These are phyloP conservation scores for Paracentrotus lividus DNA, from an alignment of 53 echinoderm and acorn worm species.

Conservation along the genomic window DNA sequence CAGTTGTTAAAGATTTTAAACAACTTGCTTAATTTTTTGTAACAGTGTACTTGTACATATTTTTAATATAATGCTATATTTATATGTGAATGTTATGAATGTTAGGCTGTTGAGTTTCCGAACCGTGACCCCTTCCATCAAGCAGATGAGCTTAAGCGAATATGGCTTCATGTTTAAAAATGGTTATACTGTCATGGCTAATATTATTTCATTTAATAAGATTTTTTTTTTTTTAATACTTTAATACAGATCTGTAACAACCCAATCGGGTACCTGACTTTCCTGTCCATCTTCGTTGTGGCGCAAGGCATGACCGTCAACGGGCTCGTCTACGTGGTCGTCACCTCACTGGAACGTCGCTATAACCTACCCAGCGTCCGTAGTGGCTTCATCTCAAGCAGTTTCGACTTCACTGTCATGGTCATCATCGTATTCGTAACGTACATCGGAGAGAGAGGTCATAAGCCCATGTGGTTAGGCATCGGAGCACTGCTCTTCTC, in stretches of 20 bases:
- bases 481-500: constrained; percentile 87
- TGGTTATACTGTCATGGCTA: not conserved
- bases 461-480: constrained; percentile 91
- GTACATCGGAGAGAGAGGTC: constrained; percentile 88
- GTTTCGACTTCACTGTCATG: constrained; percentile 92
- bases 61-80: no score
- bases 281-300: constrained; percentile 87
- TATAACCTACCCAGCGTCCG: constrained; percentile 90
- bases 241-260: constrained; percentile 82
- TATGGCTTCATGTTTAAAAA: not conserved
- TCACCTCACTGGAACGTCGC: constrained; percentile 91
- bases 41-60: no score
- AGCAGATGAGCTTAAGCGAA: no score
- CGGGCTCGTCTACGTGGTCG: constrained; percentile 93
- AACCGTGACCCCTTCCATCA: no score
- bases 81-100: no score
- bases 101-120: no score
- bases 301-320: constrained; percentile 98
- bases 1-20: no score
- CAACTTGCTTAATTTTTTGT: no score
- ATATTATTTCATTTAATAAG: no score
- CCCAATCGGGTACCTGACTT: constrained; percentile 84
- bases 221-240: no score
- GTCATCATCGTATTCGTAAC: constrained; percentile 90
- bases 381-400: constrained; percentile 91